Evolutionary conservation across 2,888 invertebrate species (phyloP).

Genomic region (Cetonia aurata): DNA sequence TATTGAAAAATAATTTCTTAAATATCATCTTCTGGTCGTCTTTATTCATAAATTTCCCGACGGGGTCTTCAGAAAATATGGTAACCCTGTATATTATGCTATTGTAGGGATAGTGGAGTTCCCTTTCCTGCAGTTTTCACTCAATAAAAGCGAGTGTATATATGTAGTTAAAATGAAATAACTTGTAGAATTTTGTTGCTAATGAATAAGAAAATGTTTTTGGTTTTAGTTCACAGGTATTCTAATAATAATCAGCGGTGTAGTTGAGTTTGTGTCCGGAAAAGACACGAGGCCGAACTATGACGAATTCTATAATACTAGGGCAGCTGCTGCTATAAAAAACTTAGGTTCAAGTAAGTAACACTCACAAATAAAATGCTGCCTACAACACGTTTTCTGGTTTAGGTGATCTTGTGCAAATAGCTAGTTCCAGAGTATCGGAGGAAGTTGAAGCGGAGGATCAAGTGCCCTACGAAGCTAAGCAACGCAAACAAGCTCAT

Average conservation of each 20-base stretch:
- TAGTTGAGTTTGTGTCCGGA: not conserved
- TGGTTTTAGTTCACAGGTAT: slow-evolving; percentile 22
- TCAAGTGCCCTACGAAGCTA: slow-evolving; percentile 49
- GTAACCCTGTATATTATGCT: too few species aligned
- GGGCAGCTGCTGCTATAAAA: slow-evolving; percentile 31
- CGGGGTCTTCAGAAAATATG: too few species aligned
- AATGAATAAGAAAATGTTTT: not conserved
- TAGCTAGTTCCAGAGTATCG: slow-evolving; percentile 16
- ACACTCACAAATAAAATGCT: too few species aligned
- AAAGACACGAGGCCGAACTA: slow-evolving; percentile 58
- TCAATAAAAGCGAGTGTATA: not conserved
- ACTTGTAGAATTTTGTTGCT: not conserved
- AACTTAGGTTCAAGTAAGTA: slow-evolving; percentile 7
- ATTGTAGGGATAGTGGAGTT: too few species aligned
- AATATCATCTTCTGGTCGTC: too few species aligned
- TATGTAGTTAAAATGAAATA: too few species aligned
- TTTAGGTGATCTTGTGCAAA: slow-evolving; percentile 7
- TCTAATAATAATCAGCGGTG: not conserved
- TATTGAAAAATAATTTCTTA: too few species aligned
- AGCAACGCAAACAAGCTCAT: slow-evolving; percentile 60
- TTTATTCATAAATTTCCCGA: too few species aligned
- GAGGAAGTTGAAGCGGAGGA: slow-evolving; percentile 39
- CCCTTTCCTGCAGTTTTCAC: too few species aligned
- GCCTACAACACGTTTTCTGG: too few species aligned
- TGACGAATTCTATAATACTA: slow-evolving; percentile 59